Evolutionary conservation across 1,140 invertebrate genomes (phyloP).

Genomic region (Tetragonula clypearis): DNA sequence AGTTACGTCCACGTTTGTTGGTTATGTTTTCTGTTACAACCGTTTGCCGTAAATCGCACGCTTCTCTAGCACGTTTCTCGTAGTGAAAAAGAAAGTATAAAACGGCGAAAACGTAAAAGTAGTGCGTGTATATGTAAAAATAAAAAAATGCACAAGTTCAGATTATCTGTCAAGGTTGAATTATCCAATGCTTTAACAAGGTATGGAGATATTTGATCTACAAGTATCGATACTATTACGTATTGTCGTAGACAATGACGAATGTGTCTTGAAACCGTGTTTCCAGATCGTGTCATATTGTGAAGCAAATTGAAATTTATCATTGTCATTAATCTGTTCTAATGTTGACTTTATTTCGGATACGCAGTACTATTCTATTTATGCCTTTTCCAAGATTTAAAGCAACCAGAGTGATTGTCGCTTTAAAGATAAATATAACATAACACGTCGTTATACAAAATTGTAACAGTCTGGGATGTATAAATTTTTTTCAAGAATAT

Average conservation of each 20-base stretch:
- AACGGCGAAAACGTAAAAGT: conserved; percentile 45
- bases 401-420: not conserved
- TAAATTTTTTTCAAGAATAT: too few relatives aligned
- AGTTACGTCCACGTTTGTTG: conserved; percentile 52
- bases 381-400: not conserved
- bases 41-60: conserved; percentile 45
- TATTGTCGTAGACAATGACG: not conserved
- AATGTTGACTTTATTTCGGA: conserved; percentile 8
- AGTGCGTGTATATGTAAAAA: conserved; percentile 64
- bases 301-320: not conserved
- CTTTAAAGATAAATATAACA: not conserved
- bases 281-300: not conserved
- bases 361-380: conserved; percentile 8
- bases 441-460: not conserved
- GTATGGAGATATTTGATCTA: conserved; percentile 74
- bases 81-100: conserved; percentile 25
- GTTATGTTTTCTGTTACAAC: conserved; percentile 58
- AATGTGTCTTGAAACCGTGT: not conserved
- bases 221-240: conserved; percentile 61
- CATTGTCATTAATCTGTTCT: not conserved
- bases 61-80: conserved; percentile 35
- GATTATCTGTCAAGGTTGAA: conserved; percentile 78
- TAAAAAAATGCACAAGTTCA: conserved; percentile 79
- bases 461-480: conserved; percentile 3
- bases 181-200: conserved; percentile 78